phyloP scores from a whole-genome alignment of 2,113 vertebrate species.

The Apteryx mantelli region DNA sequence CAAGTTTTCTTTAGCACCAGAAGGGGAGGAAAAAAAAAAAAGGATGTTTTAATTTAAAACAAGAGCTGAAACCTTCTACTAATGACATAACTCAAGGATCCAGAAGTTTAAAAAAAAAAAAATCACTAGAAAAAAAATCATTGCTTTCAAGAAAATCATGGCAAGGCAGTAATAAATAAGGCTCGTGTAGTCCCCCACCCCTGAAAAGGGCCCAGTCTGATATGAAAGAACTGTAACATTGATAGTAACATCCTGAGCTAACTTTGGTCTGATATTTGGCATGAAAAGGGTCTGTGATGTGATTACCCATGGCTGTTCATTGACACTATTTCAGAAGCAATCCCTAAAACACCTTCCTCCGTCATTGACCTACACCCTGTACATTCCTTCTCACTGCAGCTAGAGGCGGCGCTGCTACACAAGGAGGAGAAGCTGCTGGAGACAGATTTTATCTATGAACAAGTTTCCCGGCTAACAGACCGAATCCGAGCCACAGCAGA shows the following conservation, averaged over 20 bases:
- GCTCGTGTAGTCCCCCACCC: neutral
- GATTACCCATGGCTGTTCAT: neutral
- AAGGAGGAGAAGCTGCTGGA: slow-evolving; percentile 86
- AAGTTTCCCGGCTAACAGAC: slow-evolving; percentile 80
- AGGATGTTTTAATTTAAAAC: neutral
- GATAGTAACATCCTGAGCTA: neutral
- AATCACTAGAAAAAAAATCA: neutral
- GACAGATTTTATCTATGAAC: slow-evolving; percentile 85
- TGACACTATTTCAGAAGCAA: neutral
- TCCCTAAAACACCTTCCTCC: neutral
- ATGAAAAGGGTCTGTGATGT: neutral
- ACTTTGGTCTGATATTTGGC: too few species aligned
- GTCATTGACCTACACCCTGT: neutral
- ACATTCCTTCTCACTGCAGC: slow-evolving; percentile 68
- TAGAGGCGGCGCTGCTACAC: slow-evolving; percentile 83
- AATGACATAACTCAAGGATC: neutral
- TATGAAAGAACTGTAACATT: rapidly evolving
- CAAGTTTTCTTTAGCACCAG: neutral
- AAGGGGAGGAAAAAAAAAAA: neutral
- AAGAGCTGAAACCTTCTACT: neutral
- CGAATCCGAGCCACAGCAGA: slow-evolving; percentile 71
- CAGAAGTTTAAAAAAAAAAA: neutral
- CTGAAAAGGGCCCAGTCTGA: neutral
- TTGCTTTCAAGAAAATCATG: neutral
- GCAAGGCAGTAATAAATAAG: neutral